These are phyloP conservation scores for Varecia variegata DNA, from an alignment of 2,797 vertebrate species.

Conservation along the genomic window DNA sequence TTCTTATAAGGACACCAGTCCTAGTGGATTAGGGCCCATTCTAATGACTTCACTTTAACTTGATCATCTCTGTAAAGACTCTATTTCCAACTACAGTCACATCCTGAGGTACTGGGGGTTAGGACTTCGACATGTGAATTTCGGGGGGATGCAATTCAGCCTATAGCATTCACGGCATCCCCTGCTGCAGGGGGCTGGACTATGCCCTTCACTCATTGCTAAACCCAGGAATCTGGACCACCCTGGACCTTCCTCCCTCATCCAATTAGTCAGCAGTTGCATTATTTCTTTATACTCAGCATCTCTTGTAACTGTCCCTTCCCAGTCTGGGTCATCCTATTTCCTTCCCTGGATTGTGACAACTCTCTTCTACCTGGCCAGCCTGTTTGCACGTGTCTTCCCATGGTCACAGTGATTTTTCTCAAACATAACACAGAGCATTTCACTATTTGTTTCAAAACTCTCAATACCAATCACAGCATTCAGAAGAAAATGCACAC, in stretches of 20 bases:
- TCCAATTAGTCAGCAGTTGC: not conserved
- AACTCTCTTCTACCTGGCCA: no score
- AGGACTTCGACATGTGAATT: not conserved
- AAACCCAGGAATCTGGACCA: not conserved
- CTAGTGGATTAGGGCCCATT: not conserved
- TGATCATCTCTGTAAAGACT: not conserved
- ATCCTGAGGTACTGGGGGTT: not conserved
- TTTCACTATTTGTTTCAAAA: not conserved
- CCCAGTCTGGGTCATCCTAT: not conserved
- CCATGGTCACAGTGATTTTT: not conserved
- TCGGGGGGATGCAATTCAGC: not conserved
- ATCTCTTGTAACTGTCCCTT: not conserved
- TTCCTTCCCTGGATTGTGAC: not conserved
- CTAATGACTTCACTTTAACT: not conserved
- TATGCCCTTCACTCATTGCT: accelerated
- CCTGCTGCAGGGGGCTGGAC: not conserved
- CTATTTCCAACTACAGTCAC: not conserved
- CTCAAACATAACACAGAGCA: not conserved
- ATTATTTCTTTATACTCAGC: not conserved
- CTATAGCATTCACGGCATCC: not conserved
- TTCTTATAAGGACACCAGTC: not conserved
- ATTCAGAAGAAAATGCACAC: not conserved
- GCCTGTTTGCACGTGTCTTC: not conserved
- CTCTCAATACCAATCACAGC: accelerated
- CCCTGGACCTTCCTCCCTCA: no score